phyloP scores from a whole-genome alignment of 1,140 invertebrate species.

The Phymorhynchus buccinoides region DNA sequence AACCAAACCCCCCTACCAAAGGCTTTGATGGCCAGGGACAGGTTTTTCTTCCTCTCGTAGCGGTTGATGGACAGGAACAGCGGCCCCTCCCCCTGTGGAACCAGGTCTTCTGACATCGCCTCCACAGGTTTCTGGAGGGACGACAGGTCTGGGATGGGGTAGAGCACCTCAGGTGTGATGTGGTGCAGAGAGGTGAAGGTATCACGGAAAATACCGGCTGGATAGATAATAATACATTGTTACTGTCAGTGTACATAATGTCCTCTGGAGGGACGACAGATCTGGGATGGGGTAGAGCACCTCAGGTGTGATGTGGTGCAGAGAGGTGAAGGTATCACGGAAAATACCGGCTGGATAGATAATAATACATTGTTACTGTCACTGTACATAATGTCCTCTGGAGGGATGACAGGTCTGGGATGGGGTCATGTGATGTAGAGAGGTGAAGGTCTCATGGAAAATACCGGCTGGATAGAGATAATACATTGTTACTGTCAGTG shows the following conservation, averaged over 20 bases:
- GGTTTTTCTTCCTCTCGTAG: conserved; percentile 97
- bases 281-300: conserved; percentile 97
- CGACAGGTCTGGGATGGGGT: conserved; percentile 92
- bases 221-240: conserved; percentile 44
- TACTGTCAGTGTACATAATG: too few relatives aligned
- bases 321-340: conserved; percentile 84
- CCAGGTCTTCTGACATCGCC: conserved; percentile 74
- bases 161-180: conserved; percentile 83
- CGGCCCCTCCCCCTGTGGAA: conserved; percentile 61
- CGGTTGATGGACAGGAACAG: conserved; percentile 94
- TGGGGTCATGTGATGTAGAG: too few relatives aligned
- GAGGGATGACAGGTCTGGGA: too few relatives aligned
- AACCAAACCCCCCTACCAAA: conserved; percentile 79
- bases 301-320: conserved; percentile 77
- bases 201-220: conserved; percentile 84
- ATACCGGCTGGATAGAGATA: too few relatives aligned
- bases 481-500: too few relatives aligned
- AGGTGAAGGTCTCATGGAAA: too few relatives aligned
- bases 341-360: conserved; percentile 82
- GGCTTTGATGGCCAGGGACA: conserved; percentile 87
- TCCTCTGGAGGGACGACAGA: conserved; percentile 81
- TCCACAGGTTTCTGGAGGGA: conserved; percentile 80
- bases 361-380: not conserved
- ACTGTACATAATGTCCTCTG: conserved; percentile 70
- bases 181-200: conserved; percentile 84